Evolutionary conservation across 2,113 vertebrate species (phyloP).

Genomic region (Passer domesticus): DNA sequence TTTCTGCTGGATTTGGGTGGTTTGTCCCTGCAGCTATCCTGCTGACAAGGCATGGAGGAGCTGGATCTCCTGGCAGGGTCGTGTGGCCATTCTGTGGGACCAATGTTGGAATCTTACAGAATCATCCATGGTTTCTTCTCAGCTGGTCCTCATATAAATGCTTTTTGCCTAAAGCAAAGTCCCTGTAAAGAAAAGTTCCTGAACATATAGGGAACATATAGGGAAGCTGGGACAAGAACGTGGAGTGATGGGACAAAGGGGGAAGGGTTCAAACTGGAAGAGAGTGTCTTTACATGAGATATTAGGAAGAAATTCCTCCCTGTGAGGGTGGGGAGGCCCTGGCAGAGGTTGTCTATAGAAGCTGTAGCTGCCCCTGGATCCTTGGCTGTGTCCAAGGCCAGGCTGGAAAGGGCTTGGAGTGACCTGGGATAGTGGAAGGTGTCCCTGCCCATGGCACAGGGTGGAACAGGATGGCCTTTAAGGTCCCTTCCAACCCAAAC

Average conservation of each 20-base stretch:
- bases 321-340: fast-evolving
- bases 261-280: neutral
- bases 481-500: neutral
- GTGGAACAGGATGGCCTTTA: fast-evolving
- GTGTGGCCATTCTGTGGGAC: neutral
- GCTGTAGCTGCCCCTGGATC: neutral
- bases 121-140: neutral
- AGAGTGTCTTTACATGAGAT: too few species aligned
- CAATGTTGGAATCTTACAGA: neutral
- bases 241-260: neutral
- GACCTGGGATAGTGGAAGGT: fast-evolving
- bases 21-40: neutral
- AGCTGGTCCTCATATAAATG: neutral
- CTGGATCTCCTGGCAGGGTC: neutral
- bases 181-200: neutral
- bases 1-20: neutral
- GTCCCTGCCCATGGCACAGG: neutral
- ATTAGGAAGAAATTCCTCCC: neutral
- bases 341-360: neutral
- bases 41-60: neutral
- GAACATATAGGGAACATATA: neutral
- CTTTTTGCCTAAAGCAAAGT: neutral
- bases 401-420: fast-evolving
- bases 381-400: neutral
- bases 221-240: neutral